phyloP scores from a whole-genome alignment of 1,140 invertebrate genomes.

The Camponotus floridanus region DNA sequence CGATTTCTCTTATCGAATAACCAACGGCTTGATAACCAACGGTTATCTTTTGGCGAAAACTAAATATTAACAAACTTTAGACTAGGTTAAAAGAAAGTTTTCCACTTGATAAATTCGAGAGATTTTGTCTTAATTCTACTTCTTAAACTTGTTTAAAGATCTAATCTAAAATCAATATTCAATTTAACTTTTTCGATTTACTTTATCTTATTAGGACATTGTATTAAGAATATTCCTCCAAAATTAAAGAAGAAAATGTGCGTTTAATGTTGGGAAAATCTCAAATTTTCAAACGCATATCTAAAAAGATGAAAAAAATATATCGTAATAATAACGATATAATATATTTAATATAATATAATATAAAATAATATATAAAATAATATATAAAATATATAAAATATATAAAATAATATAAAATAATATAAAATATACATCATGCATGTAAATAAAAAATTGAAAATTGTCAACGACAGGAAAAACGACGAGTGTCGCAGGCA shows the following conservation, averaged over 20 bases:
- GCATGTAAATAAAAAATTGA: neutral
- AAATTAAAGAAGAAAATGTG: too few relatives aligned
- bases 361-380: too few relatives aligned
- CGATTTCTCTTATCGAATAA: neutral
- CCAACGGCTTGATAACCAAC: neutral
- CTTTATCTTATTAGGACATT: neutral
- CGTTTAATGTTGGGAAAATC: neutral
- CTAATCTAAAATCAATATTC: conserved; percentile 26
- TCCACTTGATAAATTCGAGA: neutral
- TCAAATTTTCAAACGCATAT: neutral
- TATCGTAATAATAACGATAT: too few relatives aligned
- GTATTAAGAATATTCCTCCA: neutral
- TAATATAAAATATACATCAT: too few relatives aligned
- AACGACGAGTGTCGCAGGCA: neutral
- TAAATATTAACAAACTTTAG: neutral
- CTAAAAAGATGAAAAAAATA: neutral
- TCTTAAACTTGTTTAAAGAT: neutral
- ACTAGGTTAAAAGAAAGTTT: neutral
- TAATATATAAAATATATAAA: too few relatives aligned
- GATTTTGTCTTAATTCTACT: neutral
- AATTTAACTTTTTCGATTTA: conserved; percentile 5
- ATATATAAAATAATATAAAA: too few relatives aligned
- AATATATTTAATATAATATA: too few relatives aligned
- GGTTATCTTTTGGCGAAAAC: neutral
- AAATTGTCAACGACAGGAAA: neutral